Base-by-base conservation (phyloP, 2,797 vertebrate genomes). In the Lemur catta region DNA sequence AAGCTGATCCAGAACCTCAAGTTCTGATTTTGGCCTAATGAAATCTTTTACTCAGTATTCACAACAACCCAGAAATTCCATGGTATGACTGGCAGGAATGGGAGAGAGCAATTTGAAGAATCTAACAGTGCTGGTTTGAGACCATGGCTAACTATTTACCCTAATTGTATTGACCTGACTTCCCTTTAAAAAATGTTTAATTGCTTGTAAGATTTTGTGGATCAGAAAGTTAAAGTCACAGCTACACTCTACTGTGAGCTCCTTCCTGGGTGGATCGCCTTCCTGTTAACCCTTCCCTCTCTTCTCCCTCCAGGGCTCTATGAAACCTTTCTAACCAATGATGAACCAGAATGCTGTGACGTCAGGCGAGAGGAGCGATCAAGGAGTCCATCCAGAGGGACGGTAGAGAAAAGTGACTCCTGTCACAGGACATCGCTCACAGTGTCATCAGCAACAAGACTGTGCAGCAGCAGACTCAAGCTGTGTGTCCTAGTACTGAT, bases 401-500 rank as follows among this genome's bases (percentile, higher is more conserved):
- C 98, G 97, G 98, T 98, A 97, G 99, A 99, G 99, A 98, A 98
- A 98, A 99, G 99, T 98, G 99, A 99, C 98, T 99, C 99, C 95
- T 99, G 99, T 98, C 99, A 99, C 98, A 99, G 99, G 98, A 99
- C 99, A 96, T 99, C 99, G 80, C 99, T 99, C 98, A 98, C 99
- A 97, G 99, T 99, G 97, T 99, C 99, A 93, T 99, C 99, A 97
- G 99, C 99, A 98, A 99, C 99, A 98, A 99, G 99, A 99, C 99
- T 99, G 99, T 99, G 99, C 98, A 99, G 99, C 98, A 99, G 99
- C 99, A 99, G 99, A 98, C 99, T 99, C 98, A 99, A 99, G 99
- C 99, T 99, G 98, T 99, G 99, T 98, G 99, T 99, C 97, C 99
- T 99, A 89, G 99, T 99, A 95, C 99, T 99, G 89, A 99, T 99